Evolutionary conservation across 1,140 invertebrate genomes (phyloP), one percentile per base, ranked within the genome.

Genomic region (Cecropterus lyciades): DNA sequence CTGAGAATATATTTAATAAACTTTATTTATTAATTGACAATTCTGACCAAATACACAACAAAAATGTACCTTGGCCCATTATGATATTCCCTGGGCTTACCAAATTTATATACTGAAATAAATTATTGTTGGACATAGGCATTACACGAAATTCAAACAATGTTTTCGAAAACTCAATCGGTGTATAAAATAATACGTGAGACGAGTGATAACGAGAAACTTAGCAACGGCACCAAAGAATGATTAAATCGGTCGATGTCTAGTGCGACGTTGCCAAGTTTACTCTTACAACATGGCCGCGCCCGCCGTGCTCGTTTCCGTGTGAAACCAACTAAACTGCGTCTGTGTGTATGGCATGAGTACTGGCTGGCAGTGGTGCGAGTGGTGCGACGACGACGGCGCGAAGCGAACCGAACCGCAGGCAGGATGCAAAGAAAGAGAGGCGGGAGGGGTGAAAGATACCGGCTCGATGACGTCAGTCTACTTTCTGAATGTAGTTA

Each of bases 181-280:
- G 40, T 43, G 17, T 59, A 45, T 57, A 59, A 69, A 65, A 53
- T 65, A 64, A 51, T 69, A 68, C 67, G 53, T 69, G 62, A 63
- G 63, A 66, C 64, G 49, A 10, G 65, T 57, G 72, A 77, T 79
- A 77, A 71, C 74, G 77, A 72, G 72, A 79, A 77, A 74, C 74
- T 79, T 40, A 70, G 55, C 62, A 65, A 56, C 67, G 71, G 59
- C 67, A 73, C 72, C 68, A 74, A 70, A 65, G 72, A 79, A 79
- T 79, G 81, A 85, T 85, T 89, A 89, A 88, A 87, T 88, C 86
- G 87, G 86, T 91, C 86, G 89, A 89, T 89, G 89, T 90, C 86
- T 91, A 86, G 80, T 87, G 89, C 89, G 87, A 82, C 87, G 89
- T 92, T 92, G 89, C 89, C 89, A 85, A 82, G 75, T 85, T 84